Conservation (phyloP, 2,797 vertebrate genomes). For the Coendou prehensilis region DNA sequence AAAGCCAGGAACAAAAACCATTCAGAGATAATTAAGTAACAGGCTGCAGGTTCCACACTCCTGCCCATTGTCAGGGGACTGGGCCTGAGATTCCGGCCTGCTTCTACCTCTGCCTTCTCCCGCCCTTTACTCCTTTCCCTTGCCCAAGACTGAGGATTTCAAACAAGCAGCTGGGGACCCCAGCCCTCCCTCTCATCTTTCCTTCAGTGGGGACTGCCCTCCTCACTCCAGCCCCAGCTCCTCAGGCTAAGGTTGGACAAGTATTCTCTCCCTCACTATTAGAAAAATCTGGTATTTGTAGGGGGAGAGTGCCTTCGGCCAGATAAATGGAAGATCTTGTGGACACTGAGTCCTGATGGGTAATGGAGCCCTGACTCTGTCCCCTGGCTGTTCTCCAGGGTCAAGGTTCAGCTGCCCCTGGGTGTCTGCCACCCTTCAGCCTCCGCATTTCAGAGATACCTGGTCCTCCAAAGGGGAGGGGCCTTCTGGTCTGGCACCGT, state of each 20-base stretch:
- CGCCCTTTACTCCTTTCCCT: not conserved
- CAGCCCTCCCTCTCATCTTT: not conserved
- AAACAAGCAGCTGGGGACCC: not conserved
- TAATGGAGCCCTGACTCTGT: not conserved
- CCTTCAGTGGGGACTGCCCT: not conserved
- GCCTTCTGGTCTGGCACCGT: not conserved
- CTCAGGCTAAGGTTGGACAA: not conserved
- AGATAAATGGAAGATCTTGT: not conserved
- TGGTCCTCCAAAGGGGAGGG: not conserved
- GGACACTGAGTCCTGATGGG: not conserved
- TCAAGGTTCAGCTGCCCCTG: not conserved
- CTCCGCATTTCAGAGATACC: not conserved
- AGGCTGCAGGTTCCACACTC: constrained; percentile 79
- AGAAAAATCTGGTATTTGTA: not conserved
- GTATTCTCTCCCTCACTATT: not conserved
- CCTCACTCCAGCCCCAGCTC: not conserved
- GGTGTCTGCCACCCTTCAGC: not conserved
- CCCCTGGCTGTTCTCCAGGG: not conserved
- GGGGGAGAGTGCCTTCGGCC: not conserved
- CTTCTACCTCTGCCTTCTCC: not conserved
- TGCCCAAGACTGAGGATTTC: not conserved
- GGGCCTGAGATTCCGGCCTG: constrained; percentile 48
- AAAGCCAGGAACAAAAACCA: constrained; percentile 86
- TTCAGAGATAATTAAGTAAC: constrained; percentile 87
- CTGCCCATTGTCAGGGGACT: constrained; percentile 72